phyloP scores from a whole-genome alignment of 2,888 invertebrate genomes.

The Ophion ellenae region DNA sequence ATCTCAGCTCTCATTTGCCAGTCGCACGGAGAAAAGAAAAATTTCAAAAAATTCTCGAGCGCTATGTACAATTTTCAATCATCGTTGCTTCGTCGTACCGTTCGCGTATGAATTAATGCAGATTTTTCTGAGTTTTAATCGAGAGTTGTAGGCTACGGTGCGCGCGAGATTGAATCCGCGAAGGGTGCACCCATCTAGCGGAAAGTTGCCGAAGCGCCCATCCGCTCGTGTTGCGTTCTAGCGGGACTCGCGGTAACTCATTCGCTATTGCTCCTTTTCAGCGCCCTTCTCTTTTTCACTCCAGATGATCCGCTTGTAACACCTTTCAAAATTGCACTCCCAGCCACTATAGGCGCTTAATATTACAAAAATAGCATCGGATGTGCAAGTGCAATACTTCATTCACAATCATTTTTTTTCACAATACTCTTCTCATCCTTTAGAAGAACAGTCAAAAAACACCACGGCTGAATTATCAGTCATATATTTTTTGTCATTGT shows the following conservation, averaged over 20 bases:
- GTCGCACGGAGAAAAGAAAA: background rate
- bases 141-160: background rate
- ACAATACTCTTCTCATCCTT: too few relatives aligned
- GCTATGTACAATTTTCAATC: background rate
- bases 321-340: too few relatives aligned
- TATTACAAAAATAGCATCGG: too few relatives aligned
- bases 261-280: background rate
- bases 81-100: background rate
- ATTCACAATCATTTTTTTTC: too few relatives aligned
- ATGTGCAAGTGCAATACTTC: too few relatives aligned
- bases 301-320: background rate
- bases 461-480: too few relatives aligned
- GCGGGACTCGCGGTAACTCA: background rate
- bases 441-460: too few relatives aligned
- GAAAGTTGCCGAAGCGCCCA: background rate
- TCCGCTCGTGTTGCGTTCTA: slow-evolving; percentile 15
- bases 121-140: background rate
- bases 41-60: background rate
- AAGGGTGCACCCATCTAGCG: slow-evolving; percentile 21
- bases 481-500: too few relatives aligned
- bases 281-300: background rate
- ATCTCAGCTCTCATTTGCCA: background rate
- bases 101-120: background rate
- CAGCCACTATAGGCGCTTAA: too few relatives aligned
- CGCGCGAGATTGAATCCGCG: background rate